A percentile compares a stretch with the other conserved stretches of the same genome.
Conservation (phyloP, 2,113 vertebrate genomes). For the Sinocyclocheilus maitianheensis region DNA sequence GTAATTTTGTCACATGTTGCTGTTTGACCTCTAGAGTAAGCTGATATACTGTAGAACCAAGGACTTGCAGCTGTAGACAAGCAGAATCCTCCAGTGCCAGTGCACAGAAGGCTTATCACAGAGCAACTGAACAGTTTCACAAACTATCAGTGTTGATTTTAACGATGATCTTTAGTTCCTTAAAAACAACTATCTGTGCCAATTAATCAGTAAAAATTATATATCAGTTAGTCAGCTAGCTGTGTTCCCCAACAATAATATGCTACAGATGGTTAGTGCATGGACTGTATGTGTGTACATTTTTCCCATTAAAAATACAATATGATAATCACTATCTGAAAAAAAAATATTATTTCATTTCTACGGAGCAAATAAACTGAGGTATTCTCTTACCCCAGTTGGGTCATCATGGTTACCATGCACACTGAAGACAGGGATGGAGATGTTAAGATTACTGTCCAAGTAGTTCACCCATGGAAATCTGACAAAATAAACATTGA, state of each 20-base stretch:
- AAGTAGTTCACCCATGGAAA: slow-evolving; percentile 99
- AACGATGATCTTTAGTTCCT: background rate
- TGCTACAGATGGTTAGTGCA: background rate
- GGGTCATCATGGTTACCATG: slow-evolving; percentile 99
- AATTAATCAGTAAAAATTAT: background rate
- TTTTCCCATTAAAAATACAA: background rate
- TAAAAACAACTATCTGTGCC: background rate
- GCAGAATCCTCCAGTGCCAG: background rate
- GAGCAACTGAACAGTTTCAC: background rate
- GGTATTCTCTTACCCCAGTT: slow-evolving; percentile 84
- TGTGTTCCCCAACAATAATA: background rate
- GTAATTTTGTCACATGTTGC: too few relatives aligned
- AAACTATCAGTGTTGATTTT: background rate
- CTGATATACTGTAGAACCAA: background rate
- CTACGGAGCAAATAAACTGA: background rate
- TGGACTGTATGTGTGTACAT: too few relatives aligned
- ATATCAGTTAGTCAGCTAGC: background rate
- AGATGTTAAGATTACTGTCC: slow-evolving; percentile 94
- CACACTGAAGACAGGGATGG: slow-evolving; percentile 93
- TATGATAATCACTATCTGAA: background rate
- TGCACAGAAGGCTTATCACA: background rate
- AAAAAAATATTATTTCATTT: background rate
- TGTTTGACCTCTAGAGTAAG: too few relatives aligned
- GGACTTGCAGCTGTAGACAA: background rate
- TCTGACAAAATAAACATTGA: slow-evolving; percentile 67